Percentiles rank a stretch among this genome's conserved stretches.
Evolutionary conservation across 2,888 invertebrate species (phyloP).

Genomic region (Xestia ashworthii): DNA sequence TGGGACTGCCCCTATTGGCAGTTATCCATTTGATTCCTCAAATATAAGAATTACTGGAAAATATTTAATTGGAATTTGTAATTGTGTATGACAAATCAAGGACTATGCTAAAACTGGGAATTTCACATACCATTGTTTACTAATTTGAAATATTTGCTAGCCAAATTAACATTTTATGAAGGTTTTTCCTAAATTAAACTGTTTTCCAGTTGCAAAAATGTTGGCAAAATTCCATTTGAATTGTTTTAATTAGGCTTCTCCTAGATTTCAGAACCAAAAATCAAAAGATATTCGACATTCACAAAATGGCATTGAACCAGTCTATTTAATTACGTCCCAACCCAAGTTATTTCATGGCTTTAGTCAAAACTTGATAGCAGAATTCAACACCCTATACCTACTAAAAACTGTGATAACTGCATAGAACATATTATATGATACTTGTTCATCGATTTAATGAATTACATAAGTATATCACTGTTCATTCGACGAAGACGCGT

Average conservation of each 20-base stretch:
- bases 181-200: slow-evolving; percentile 1
- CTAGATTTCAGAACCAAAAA: too few species aligned
- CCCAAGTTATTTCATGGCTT: too few species aligned
- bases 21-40: neutral
- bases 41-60: neutral
- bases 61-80: neutral
- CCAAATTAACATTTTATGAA: slow-evolving; percentile 10
- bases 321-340: too few species aligned
- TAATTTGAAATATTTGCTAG: neutral
- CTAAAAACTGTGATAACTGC: too few species aligned
- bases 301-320: too few species aligned
- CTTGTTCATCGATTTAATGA: too few species aligned
- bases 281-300: too few species aligned
- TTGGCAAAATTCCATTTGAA: neutral
- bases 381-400: too few species aligned
- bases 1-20: neutral
- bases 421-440: too few species aligned
- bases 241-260: neutral
- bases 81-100: neutral
- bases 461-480: too few species aligned
- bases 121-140: slow-evolving; percentile 4
- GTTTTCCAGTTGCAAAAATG: neutral
- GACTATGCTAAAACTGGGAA: slow-evolving; percentile 4
- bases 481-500: too few species aligned
- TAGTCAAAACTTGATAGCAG: too few species aligned